Evolutionary conservation across 1,140 invertebrate species (phyloP), one percentile per base, ranked within the genome.

Genomic region (Solenopsis invicta): DNA sequence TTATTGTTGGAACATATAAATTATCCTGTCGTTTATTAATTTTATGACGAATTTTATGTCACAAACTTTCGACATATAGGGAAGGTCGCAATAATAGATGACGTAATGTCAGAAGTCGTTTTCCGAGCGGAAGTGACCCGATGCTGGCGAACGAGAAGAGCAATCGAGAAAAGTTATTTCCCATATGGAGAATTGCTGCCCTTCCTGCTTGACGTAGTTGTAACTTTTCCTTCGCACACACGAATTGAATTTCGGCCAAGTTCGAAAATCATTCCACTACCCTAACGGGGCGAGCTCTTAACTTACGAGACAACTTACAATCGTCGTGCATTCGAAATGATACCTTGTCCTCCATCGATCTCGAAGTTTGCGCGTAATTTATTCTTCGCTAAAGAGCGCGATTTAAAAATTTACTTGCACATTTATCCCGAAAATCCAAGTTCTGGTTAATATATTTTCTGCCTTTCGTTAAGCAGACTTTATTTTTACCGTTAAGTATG

Each of bases 231-330:
- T 78, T 71, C 24, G 59, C 74, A 78, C 75, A 82, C 29, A 87
- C 59, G 29, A 89, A 88, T 86, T 88, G 76, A 89, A 86, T 88
- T 69, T 88, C 37, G 48, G 24, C 64, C 71, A 89, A 88, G 69
- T 88, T 87, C 18, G 64, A n/a, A 45, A 78, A 72, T 78, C 56
- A 78, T 74, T 74, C 41, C 18, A 18, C 45, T 61, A 77, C 62
- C 59, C 56, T 69, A 88, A 86, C 62, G n/a, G 45, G n/a, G 16
- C 13, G 50, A 77, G 37, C n/a, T 64, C 52, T 86, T 77, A 85
- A 87, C 54, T 85, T 81, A 76, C 69, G 16, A 45, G 50, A 12
- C 86, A 45, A 88, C 21, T 86, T 48, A 52, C 24, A n/a, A 86
- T 77, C 45, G 48, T 5, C 41, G 52, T 67, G 34, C 21, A 72